Evolutionary conservation across 2,888 invertebrate species (phyloP), one percentile per base, ranked within the genome.

Genomic region (Standfussiana lucernea): DNA sequence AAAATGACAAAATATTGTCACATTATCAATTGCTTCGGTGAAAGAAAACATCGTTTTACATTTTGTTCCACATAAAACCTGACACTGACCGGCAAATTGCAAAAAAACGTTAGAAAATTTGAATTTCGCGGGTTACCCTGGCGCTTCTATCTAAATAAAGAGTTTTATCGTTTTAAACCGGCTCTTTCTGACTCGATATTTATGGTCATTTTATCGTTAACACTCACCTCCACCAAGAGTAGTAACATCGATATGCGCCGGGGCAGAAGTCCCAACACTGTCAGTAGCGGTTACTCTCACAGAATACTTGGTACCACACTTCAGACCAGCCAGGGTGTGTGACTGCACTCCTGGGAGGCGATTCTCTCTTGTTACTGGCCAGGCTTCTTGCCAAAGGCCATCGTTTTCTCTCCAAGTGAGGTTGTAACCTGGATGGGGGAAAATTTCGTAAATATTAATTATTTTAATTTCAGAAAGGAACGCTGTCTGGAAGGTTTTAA

Each of bases 251-350:
- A 97, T 94, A 82, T 98, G 95, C 21, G 97, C 96, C 0, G 98
- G 97, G 76, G 97, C 97, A 8, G 99, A 98, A 59, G 98, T 97
- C 0, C 99, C 99, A 3, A 99, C 98, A 79, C 97, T 97, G 93
- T 99, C 99, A 77, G 98, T 98, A 1, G 99, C 98, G 3, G 98
- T 98, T 83, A 99, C 97, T 91, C 98, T 97, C 75, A 99, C 97
- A 78, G 98, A 97, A 92, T 99, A 99, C 83, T 97, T 97, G 37
- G 98, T 98, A 18, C 99, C 99, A 93, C 99, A 99, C 89, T 98
- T 98, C 10, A 99, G 96, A 2, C 98, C 98, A 24, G 97, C 97
- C 32, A 99, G 84, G 0, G 97, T 88, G 97, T 98, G 97, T 95
- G 94, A 98, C 97, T 91, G 95, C 0, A 94, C 84, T 0, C 96